These are phyloP conservation scores for Oscheius sp. DNA, from an alignment of 2,888 invertebrate genomes.

Conservation along the genomic window DNA sequence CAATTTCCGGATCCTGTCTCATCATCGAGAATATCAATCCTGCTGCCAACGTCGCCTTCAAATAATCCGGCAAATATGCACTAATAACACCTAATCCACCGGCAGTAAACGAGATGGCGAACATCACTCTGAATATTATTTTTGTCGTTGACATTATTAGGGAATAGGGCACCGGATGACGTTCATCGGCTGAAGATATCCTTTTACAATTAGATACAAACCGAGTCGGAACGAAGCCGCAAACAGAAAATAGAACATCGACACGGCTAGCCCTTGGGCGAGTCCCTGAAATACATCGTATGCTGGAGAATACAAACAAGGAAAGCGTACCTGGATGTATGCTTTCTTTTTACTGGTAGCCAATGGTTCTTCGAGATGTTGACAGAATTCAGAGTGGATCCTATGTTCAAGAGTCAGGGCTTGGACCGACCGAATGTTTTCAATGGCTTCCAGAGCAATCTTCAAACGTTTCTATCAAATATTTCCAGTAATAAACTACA, in stretches of 20 bases:
- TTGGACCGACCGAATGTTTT: slow-evolving; percentile 75
- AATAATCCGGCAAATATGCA: slow-evolving; percentile 75
- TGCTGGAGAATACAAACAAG: not conserved
- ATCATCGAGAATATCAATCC: slow-evolving; percentile 74
- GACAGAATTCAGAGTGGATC: slow-evolving; percentile 70
- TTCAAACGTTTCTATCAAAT: slow-evolving; percentile 27
- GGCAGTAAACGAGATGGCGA: slow-evolving; percentile 77
- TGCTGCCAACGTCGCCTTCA: slow-evolving; percentile 72
- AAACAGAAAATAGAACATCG: slow-evolving; percentile 74
- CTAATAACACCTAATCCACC: slow-evolving; percentile 74
- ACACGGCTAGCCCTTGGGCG: slow-evolving; percentile 69
- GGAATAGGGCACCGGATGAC: slow-evolving; percentile 73
- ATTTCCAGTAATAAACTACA: slow-evolving; percentile 63
- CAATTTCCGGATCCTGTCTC: slow-evolving; percentile 58
- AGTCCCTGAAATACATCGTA: slow-evolving; percentile 61
- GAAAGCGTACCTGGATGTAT: slow-evolving; percentile 39
- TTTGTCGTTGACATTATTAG: not conserved
- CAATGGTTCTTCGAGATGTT: slow-evolving; percentile 57
- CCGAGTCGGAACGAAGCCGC: slow-evolving; percentile 74
- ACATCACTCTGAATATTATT: slow-evolving; percentile 75
- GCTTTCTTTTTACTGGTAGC: slow-evolving; percentile 48
- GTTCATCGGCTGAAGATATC: slow-evolving; percentile 73
- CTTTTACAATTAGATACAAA: slow-evolving; percentile 73
- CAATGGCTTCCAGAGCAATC: slow-evolving; percentile 75
- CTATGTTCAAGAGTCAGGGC: slow-evolving; percentile 73